Conservation (phyloP, 2,113 vertebrate genomes). For the Rhagologus leucostigma region DNA sequence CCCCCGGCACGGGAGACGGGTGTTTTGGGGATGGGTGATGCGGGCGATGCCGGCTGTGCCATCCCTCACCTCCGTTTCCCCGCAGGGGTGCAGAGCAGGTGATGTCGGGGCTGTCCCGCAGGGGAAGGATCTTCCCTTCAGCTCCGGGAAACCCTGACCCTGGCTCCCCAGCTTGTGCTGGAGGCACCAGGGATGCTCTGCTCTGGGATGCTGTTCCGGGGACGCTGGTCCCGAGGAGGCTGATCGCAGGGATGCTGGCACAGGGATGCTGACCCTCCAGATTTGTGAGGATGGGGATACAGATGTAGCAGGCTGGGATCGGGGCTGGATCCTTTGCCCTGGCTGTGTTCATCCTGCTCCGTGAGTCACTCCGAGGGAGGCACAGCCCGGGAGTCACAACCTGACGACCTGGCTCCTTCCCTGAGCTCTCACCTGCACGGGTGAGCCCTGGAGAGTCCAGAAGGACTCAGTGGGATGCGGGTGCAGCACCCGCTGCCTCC, state of each 20-base stretch:
- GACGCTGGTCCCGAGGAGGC: neutral
- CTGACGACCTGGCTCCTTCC: neutral
- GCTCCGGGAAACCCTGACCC: neutral
- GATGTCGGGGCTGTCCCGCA: neutral
- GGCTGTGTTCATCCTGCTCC: accelerated
- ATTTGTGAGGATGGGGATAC: neutral
- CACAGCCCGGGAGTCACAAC: neutral
- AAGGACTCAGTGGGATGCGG: neutral
- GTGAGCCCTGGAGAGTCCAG: neutral
- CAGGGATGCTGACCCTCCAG: neutral
- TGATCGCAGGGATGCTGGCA: neutral
- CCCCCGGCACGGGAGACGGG: accelerated
- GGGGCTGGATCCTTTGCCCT: neutral
- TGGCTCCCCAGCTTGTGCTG: neutral
- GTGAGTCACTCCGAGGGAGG: neutral
- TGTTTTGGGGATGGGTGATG: neutral
- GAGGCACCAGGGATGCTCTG: neutral
- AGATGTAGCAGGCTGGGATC: neutral
- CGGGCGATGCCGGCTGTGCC: neutral
- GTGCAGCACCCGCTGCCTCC: neutral
- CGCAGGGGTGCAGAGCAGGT: neutral
- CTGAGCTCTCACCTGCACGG: neutral
- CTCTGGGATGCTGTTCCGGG: neutral
- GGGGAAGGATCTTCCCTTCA: neutral
- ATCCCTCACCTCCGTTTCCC: neutral